These are phyloP conservation scores for Harmothoe impar DNA, from an alignment of 2,888 invertebrate genomes.

Conservation along the genomic window DNA sequence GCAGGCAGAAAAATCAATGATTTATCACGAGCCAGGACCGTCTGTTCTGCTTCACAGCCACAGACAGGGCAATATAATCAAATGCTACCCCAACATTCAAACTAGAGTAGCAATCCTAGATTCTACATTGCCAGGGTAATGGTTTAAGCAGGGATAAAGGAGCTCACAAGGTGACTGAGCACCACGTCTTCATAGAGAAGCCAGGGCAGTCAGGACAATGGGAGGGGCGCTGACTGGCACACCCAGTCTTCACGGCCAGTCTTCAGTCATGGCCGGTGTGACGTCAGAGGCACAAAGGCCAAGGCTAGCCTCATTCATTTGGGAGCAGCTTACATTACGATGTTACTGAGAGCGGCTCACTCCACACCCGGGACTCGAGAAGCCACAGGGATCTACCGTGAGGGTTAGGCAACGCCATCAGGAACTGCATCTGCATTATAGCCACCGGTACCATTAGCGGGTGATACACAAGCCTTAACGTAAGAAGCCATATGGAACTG, in stretches of 20 bases:
- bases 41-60: too few relatives aligned
- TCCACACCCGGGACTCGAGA: neutral
- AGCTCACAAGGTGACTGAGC: neutral
- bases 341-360: neutral
- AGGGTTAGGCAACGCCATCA: too few relatives aligned
- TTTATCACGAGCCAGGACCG: too few relatives aligned
- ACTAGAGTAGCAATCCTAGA: too few relatives aligned
- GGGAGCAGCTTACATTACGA: neutral
- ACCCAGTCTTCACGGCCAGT: neutral
- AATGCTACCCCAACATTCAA: too few relatives aligned
- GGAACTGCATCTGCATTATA: too few relatives aligned
- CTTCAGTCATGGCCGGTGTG: neutral
- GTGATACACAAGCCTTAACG: too few relatives aligned
- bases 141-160: neutral
- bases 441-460: too few relatives aligned
- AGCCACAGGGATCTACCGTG: too few relatives aligned
- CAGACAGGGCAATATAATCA: too few relatives aligned
- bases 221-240: neutral
- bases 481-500: too few relatives aligned
- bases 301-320: neutral
- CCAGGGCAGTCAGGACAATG: neutral
- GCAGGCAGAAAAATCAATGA: too few relatives aligned
- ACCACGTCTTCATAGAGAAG: neutral
- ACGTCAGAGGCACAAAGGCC: slow-evolving; percentile 4
- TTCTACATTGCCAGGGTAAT: neutral